Base-by-base conservation (phyloP, 2,888 invertebrate genomes). In the Diogma glabrata region DNA sequence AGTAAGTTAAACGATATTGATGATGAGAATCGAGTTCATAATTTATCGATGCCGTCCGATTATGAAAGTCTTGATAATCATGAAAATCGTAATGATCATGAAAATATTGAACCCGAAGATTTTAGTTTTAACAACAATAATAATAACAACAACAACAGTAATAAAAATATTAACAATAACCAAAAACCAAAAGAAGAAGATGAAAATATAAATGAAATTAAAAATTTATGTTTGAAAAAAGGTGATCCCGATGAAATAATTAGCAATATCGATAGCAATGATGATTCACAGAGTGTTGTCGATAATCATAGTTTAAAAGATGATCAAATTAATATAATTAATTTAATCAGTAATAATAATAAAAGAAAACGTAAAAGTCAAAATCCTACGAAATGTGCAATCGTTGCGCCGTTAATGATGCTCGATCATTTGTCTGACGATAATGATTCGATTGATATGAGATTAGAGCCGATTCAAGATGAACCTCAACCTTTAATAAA, bases 351-450 rank as follows among this genome's bases (percentile, higher is more conserved):
- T 19, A 60, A 64, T 53, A 64, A 82, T n/a, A 81, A 77, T 61
- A 85, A 84, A 63, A 75, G 90, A 51, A 93, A 93, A 68, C 76
- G 92, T 23, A 93, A 93, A 71, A 90, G 84, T 60, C 82, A 87
- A 60, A 91, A 92, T 65, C 92, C 92, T 0, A 88, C 85, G 2
- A 78, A 87, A 55, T 82, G 88, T 63, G 81, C 87, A n/a, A 60
- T 69, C 23, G 66, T 69, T 49, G 65, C 68, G 28, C 61, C 64
- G 51, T 64, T 65, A 54, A 64, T 65, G 45, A 64, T 65, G 52
- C 63, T 64, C 54, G 67, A 67, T 55, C 68, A 67, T 52, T 67
- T 67, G 28, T 61, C 67, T 49, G 63, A 63, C 53, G 61, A 61
- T 50, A 62, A 60, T 49, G 69, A 70, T 53, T 70, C 65, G 24